A percentile compares a stretch with the other conserved stretches of the same genome.
Conservation (phyloP, 1,140 invertebrate genomes). For the Trichogramma pretiosum region DNA sequence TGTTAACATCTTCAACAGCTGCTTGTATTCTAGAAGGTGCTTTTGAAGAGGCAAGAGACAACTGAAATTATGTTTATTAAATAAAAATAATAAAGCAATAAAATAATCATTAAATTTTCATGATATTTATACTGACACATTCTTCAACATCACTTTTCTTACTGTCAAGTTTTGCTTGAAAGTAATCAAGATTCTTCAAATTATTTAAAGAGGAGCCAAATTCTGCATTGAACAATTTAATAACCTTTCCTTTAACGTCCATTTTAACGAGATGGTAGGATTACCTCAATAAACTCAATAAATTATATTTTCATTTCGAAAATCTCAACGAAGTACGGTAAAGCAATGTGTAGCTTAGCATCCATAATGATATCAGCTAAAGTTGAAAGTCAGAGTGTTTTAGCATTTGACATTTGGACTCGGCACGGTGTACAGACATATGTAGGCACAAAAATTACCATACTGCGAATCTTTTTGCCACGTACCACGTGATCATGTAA, state of each 20-base stretch:
- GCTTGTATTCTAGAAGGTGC: slow-evolving; percentile 52
- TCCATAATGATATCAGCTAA: too few relatives aligned
- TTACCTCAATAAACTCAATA: neutral
- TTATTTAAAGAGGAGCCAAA: slow-evolving; percentile 48
- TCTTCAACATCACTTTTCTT: slow-evolving; percentile 46
- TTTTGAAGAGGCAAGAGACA: slow-evolving; percentile 51
- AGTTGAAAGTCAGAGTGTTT: too few relatives aligned
- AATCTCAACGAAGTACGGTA: neutral
- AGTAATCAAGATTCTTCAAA: slow-evolving; percentile 40
- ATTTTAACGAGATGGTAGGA: too few relatives aligned
- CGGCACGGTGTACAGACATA: too few relatives aligned
- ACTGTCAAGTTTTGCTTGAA: slow-evolving; percentile 45
- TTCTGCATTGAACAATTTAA: slow-evolving; percentile 48
- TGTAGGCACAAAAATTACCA: too few relatives aligned
- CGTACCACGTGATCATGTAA: too few relatives aligned
- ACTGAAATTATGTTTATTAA: slow-evolving; percentile 34
- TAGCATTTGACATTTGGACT: too few relatives aligned
- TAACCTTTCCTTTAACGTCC: slow-evolving; percentile 38
- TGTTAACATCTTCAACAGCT: slow-evolving; percentile 49
- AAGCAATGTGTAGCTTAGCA: too few relatives aligned
- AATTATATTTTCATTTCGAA: neutral
- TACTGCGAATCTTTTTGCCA: too few relatives aligned
- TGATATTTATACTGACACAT: slow-evolving; percentile 37
- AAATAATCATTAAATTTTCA: slow-evolving; percentile 7
- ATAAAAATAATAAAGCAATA: slow-evolving; percentile 8